Conservation (phyloP, 2,113 vertebrate genomes). For the Murina feae region DNA sequence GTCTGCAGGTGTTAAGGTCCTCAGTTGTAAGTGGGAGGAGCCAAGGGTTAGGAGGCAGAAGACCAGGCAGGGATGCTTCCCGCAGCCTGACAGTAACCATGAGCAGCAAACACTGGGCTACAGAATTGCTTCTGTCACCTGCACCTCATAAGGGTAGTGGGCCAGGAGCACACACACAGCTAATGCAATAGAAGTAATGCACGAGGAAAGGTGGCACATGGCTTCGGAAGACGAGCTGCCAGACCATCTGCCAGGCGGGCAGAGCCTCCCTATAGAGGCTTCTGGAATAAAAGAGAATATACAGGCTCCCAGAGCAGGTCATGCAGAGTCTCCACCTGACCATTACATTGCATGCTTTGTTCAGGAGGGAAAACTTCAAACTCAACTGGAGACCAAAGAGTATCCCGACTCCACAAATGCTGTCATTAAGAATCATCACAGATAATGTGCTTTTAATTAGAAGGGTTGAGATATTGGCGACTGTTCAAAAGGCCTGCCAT, state of each 20-base stretch:
- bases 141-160: background rate
- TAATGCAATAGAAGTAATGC: background rate
- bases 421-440: conserved; percentile 55
- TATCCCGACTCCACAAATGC: background rate
- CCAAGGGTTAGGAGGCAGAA: background rate
- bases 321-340: background rate
- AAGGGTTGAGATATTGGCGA: conserved; percentile 60
- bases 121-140: background rate
- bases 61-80: no score
- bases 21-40: background rate
- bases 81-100: background rate
- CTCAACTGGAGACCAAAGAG: conserved; percentile 41
- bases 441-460: conserved; percentile 71
- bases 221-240: background rate
- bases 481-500: conserved; percentile 48
- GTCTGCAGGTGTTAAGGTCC: background rate
- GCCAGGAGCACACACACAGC: rapidly evolving
- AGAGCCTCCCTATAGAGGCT: background rate
- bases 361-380: conserved; percentile 23
- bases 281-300: background rate
- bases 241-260: background rate
- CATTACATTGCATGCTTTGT: background rate
- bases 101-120: background rate
- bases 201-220: background rate
- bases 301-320: background rate